Conservation (phyloP, 2,888 invertebrate species). For the Mantis religiosa region DNA sequence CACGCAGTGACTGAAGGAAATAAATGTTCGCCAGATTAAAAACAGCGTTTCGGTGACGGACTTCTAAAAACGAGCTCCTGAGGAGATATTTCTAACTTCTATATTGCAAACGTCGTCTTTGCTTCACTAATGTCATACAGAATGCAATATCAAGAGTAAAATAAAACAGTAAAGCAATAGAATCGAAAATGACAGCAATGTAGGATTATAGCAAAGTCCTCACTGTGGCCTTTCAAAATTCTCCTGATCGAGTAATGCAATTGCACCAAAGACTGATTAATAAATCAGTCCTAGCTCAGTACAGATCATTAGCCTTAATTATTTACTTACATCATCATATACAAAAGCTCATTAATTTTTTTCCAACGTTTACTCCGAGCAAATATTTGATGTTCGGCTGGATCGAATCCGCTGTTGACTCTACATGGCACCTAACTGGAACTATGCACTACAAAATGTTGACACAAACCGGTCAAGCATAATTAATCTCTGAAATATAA, state of each 20-base stretch:
- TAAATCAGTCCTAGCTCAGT: neutral
- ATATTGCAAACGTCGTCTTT: too few relatives aligned
- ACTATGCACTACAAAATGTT: neutral
- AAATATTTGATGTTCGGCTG: neutral
- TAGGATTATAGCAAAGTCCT: too few relatives aligned
- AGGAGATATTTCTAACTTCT: too few relatives aligned
- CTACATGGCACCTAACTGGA: neutral
- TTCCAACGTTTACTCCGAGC: neutral
- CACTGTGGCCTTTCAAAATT: neutral
- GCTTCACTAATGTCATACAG: too few relatives aligned
- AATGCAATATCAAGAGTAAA: too few relatives aligned
- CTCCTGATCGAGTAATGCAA: neutral
- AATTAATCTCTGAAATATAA: neutral
- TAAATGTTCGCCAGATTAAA: too few relatives aligned
- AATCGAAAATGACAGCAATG: too few relatives aligned
- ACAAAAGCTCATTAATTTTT: neutral
- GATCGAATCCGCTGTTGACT: neutral
- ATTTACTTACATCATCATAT: neutral
- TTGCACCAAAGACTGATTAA: neutral
- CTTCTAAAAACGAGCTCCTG: too few relatives aligned
- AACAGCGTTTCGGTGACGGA: too few relatives aligned
- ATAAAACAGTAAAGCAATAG: too few relatives aligned
- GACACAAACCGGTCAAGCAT: neutral
- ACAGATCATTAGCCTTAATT: neutral
- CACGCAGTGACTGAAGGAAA: too few relatives aligned